Evolutionary conservation across 2,113 vertebrate species (phyloP).

Genomic region (Ptyas mucosa): DNA sequence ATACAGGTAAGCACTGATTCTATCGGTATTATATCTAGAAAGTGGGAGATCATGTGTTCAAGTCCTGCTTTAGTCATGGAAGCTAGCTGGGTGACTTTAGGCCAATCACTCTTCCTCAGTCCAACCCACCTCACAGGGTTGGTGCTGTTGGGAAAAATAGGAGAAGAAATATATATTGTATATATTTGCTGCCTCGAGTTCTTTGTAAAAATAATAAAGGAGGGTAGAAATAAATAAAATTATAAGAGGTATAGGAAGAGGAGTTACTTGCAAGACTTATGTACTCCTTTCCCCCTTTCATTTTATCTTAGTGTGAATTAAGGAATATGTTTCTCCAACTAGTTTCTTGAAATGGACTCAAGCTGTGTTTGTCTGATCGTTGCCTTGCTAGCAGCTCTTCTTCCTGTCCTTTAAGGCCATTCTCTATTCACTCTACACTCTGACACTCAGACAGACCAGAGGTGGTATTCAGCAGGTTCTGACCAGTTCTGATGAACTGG

Average conservation of each 20-base stretch:
- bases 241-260: background rate
- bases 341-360: background rate
- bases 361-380: background rate
- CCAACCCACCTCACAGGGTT: background rate
- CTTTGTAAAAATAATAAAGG: background rate
- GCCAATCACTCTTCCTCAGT: background rate
- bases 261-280: background rate
- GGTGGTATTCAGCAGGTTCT: too few species aligned
- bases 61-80: background rate
- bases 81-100: background rate
- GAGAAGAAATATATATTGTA: background rate
- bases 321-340: background rate
- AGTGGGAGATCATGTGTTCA: background rate
- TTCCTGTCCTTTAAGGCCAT: background rate
- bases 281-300: background rate
- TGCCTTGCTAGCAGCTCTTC: background rate
- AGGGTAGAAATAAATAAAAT: background rate
- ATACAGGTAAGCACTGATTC: background rate
- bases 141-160: background rate
- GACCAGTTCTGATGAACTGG: too few species aligned
- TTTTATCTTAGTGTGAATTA: background rate
- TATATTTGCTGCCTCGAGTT: background rate
- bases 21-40: background rate
- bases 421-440: background rate
- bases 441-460: background rate